Evolutionary conservation across 2,888 invertebrate species (phyloP).

Genomic region (Trissolcus japonicus): DNA sequence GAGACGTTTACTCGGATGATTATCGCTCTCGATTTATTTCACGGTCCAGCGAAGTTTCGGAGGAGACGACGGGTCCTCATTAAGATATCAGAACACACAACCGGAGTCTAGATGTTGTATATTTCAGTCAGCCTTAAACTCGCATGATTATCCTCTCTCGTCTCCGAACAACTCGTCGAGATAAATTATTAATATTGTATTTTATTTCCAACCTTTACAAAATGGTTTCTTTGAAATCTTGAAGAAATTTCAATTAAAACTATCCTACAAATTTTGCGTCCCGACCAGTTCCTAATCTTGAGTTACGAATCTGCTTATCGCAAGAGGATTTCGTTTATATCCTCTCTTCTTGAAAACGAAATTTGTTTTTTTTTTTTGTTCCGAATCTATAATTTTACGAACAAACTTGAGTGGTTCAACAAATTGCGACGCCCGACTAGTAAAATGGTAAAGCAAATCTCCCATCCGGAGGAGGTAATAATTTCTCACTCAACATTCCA

Average conservation of each 20-base stretch:
- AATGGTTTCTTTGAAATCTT: not conserved
- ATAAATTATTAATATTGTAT: slow-evolving; percentile 1
- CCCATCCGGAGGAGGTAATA: slow-evolving; percentile 55
- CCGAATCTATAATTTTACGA: not conserved
- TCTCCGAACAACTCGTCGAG: not conserved
- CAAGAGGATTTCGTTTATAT: too few species aligned
- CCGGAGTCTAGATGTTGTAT: not conserved
- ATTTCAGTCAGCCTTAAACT: not conserved
- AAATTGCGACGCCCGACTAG: slow-evolving; percentile 16
- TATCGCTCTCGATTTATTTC: slow-evolving; percentile 44
- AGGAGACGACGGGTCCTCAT: slow-evolving; percentile 36
- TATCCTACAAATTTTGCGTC: too few species aligned
- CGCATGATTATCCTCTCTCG: not conserved
- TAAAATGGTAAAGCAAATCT: slow-evolving; percentile 10
- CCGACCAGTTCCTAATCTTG: too few species aligned
- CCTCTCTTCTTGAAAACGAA: too few species aligned
- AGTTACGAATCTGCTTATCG: too few species aligned
- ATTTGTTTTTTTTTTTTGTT: too few species aligned
- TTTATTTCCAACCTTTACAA: not conserved
- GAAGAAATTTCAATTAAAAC: not conserved
- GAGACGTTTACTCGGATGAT: slow-evolving; percentile 42
- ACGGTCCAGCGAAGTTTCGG: slow-evolving; percentile 41
- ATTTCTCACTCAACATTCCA: slow-evolving; percentile 64
- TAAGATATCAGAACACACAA: slow-evolving; percentile 36
- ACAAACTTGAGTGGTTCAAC: not conserved